Evolutionary conservation across 1,140 invertebrate species (phyloP), one percentile per base, ranked within the genome.

Genomic region (Drosophila hydei): DNA sequence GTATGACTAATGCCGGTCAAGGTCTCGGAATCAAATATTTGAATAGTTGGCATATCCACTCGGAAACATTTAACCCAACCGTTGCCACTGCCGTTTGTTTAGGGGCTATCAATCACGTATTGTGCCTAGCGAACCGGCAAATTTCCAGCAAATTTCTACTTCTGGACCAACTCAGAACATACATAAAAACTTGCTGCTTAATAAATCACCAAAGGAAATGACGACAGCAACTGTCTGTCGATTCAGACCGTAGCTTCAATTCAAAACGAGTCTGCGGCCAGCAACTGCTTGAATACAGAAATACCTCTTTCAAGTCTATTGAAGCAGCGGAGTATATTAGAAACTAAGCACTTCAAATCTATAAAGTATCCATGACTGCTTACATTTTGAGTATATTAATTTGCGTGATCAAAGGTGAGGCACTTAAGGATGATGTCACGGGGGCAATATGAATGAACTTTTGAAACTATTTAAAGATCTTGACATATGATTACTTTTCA

Each of bases 171-270:
- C 43, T 36, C 38, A 42, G n/a, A 51, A 11, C 54, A 60, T 27
- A 38, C 21, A 55, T 51, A 72, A 64, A 75, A 81, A 78, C 63
- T 68, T 81, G 60, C 61, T 68, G 67, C 65, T 78, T 85, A 88
- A 87, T 87, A 88, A 87, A 87, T 87, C 81, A 87, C 67, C 62
- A 47, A 77, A 64, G 74, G 59, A 77, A 72, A 65, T 77, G 75
- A 83, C 79, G 72, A 78, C 72, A 77, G 48, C 63, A 42, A 63
- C 48, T 76, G 70, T 75, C 67, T 72, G 76, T 55, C 47, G 42
- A 74, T 70, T 50, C 65, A 61, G 52, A 72, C 69, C 19, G 19
- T 43, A 55, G 43, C 21, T 40, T 14, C 12, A 5, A 14, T 11
- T 40, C 14, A 6, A 56, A 38, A 3, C 9, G 12, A 55, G 36